These are phyloP conservation scores for Tachuris rubrigastra DNA, from an alignment of 2,113 vertebrate genomes.

Conservation along the genomic window DNA sequence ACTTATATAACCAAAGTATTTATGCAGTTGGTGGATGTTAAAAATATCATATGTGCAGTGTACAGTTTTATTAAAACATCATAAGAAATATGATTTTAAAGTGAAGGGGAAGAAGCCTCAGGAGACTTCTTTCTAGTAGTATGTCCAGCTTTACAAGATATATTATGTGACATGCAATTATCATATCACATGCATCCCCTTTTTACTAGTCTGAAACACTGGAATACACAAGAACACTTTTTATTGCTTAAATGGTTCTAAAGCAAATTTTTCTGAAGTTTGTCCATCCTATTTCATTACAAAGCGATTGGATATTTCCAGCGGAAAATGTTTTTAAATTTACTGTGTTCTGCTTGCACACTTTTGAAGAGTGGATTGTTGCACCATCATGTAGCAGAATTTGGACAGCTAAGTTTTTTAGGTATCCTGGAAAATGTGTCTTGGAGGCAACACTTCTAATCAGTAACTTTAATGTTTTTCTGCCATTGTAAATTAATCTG, in stretches of 20 bases:
- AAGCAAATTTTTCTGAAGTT: not conserved
- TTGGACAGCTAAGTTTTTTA: not conserved
- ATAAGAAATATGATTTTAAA: slow-evolving; percentile 5
- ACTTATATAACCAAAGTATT: slow-evolving; percentile 5
- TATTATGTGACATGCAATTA: not conserved
- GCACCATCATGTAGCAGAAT: not conserved
- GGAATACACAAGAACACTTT: not conserved
- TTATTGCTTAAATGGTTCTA: not conserved
- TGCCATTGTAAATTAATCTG: not conserved
- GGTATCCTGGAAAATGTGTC: not conserved
- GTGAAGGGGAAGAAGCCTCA: not conserved
- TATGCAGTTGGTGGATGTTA: slow-evolving; percentile 16
- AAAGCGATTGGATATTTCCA: not conserved
- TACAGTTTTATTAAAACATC: not conserved
- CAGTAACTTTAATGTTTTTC: not conserved
- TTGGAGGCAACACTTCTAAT: not conserved
- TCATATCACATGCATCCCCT: not conserved
- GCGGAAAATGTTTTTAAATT: not conserved
- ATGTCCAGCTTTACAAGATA: not conserved
- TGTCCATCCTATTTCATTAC: not conserved
- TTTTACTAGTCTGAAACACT: not conserved
- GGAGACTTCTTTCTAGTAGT: not conserved
- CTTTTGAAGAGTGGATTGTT: not conserved
- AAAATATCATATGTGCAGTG: not conserved
- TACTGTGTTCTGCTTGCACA: not conserved